Conservation (phyloP, 2,113 vertebrate genomes). For the Corvus cornix region DNA sequence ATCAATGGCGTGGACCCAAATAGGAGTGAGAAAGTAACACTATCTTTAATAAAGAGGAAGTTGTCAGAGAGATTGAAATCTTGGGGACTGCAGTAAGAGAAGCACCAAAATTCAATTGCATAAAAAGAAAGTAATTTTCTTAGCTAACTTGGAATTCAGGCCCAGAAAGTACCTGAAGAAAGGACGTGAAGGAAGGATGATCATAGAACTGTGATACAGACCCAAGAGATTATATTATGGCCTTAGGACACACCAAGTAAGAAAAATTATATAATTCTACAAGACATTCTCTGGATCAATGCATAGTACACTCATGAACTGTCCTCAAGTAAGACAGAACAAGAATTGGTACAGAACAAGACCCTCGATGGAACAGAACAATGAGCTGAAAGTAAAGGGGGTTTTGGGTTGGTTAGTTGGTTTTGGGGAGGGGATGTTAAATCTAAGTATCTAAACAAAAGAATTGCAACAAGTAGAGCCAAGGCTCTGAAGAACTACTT, state of each 20-base stretch:
- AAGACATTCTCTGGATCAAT: not conserved
- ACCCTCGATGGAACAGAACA: not conserved
- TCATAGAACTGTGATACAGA: not conserved
- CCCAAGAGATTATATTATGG: not conserved
- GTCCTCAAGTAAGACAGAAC: not conserved
- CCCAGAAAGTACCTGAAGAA: not conserved
- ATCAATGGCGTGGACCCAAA: not conserved
- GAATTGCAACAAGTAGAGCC: not conserved
- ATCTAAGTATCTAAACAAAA: not conserved
- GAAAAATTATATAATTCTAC: not conserved
- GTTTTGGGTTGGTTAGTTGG: not conserved
- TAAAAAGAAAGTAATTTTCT: not conserved
- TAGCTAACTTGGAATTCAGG: not conserved
- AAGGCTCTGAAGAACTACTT: not conserved
- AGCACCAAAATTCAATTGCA: not conserved
- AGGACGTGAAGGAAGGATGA: not conserved
- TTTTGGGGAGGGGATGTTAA: not conserved
- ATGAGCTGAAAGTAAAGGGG: not conserved
- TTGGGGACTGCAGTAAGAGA: not conserved
- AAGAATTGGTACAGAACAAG: not conserved
- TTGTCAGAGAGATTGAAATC: not conserved
- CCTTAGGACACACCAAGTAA: not conserved
- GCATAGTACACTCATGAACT: not conserved
- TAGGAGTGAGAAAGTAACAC: not conserved
- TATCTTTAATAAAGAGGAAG: not conserved